Evolutionary conservation across 2,797 vertebrate genomes (phyloP).

Genomic region (Phataginus tricuspis): DNA sequence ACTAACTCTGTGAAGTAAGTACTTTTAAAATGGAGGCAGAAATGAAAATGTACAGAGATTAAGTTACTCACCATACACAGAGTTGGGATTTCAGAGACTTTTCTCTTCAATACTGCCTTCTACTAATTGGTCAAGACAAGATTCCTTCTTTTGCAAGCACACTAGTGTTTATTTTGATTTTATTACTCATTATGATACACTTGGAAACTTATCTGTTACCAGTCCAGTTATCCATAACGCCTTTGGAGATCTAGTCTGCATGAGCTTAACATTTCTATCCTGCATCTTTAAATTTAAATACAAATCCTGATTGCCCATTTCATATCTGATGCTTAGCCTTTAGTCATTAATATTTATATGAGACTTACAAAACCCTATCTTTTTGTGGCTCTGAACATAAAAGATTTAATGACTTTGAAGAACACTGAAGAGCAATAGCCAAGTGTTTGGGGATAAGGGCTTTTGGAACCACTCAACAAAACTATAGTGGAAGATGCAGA

Average conservation of each 20-base stretch:
- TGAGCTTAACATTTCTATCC: slow-evolving; percentile 34
- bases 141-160: not conserved
- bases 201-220: not conserved
- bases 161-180: not conserved
- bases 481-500: slow-evolving; percentile 35
- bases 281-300: slow-evolving; percentile 64
- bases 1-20: not conserved
- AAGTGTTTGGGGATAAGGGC: slow-evolving; percentile 39
- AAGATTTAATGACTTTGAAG: slow-evolving; percentile 46
- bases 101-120: not conserved
- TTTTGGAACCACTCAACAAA: slow-evolving; percentile 53
- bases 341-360: slow-evolving; percentile 59
- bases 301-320: slow-evolving; percentile 57
- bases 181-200: not conserved
- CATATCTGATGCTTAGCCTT: slow-evolving; percentile 50
- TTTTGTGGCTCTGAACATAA: slow-evolving; percentile 58
- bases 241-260: not conserved
- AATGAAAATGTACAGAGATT: not conserved
- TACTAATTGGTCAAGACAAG: not conserved
- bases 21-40: slow-evolving; percentile 1
- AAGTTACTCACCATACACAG: not conserved
- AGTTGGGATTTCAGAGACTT: not conserved
- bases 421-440: slow-evolving; percentile 9
- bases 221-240: not conserved
- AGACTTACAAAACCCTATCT: slow-evolving; percentile 19